These are phyloP conservation scores for Candoia aspera DNA, from an alignment of 2,113 vertebrate species.

Conservation along the genomic window DNA sequence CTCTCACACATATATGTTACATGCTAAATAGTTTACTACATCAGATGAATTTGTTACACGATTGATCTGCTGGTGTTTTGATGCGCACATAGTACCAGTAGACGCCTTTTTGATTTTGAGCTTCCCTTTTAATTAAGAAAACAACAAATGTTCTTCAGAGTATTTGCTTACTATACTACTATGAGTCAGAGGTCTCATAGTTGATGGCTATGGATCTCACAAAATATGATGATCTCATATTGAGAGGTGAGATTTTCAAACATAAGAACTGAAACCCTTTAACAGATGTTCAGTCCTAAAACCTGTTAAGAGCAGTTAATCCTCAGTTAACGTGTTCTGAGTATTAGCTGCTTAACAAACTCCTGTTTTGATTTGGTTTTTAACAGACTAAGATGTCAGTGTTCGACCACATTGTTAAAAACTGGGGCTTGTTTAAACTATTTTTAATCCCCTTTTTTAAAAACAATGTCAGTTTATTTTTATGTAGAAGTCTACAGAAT, in stretches of 20 bases:
- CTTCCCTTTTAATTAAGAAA: conserved; percentile 42
- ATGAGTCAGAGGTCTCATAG: conserved; percentile 29
- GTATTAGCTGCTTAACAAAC: not conserved
- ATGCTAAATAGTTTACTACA: conserved; percentile 7
- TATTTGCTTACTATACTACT: conserved; percentile 31
- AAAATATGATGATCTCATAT: conserved; percentile 6
- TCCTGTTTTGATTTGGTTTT: not conserved
- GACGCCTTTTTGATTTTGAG: conserved; percentile 30
- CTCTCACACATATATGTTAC: not conserved
- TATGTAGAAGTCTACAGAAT: not conserved
- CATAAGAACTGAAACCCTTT: conserved; percentile 10
- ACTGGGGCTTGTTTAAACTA: conserved; percentile 7
- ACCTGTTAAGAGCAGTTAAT: conserved; percentile 14
- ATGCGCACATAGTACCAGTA: not conserved
- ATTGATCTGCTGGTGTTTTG: not conserved
- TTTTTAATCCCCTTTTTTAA: conserved; percentile 33
- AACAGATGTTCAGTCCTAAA: conserved; percentile 27
- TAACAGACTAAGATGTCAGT: conserved; percentile 9
- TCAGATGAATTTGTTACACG: not conserved
- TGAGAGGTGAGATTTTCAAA: conserved; percentile 18
- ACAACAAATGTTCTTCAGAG: conserved; percentile 28
- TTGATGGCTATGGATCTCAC: conserved; percentile 19
- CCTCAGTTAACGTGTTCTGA: conserved; percentile 25
- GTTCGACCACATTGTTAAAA: conserved; percentile 21
- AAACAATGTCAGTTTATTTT: not conserved